Conservation (phyloP, 1,140 invertebrate genomes). For the Zophobas atratus region DNA sequence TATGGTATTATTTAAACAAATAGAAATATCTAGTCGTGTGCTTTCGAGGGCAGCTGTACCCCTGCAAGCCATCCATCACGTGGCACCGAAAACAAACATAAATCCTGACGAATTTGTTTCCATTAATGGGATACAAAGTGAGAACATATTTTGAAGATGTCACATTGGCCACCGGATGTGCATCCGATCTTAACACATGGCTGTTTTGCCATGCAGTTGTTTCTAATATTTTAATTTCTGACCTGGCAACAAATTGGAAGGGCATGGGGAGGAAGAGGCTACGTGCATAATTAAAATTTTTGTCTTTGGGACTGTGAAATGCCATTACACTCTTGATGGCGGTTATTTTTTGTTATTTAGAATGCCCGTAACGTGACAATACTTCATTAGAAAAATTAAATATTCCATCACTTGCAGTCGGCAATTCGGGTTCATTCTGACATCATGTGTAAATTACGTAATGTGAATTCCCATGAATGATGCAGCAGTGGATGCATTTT, state of each 20-base stretch:
- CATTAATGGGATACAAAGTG: slow-evolving; percentile 62
- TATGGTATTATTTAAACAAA: slow-evolving; percentile 46
- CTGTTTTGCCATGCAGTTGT: slow-evolving; percentile 54
- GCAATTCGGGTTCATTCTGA: background rate
- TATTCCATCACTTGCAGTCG: slow-evolving; percentile 51
- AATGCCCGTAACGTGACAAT: slow-evolving; percentile 1
- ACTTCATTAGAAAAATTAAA: slow-evolving; percentile 49
- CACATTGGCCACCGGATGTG: slow-evolving; percentile 55
- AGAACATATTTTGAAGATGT: slow-evolving; percentile 58
- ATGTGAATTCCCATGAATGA: slow-evolving; percentile 39
- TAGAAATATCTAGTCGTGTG: slow-evolving; percentile 32
- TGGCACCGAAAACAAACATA: slow-evolving; percentile 56
- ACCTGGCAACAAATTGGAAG: slow-evolving; percentile 56
- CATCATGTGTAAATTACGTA: slow-evolving; percentile 42
- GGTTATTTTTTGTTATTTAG: background rate
- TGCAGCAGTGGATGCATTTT: slow-evolving; percentile 27
- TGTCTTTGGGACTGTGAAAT: background rate
- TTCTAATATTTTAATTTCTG: slow-evolving; percentile 60
- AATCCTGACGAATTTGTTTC: slow-evolving; percentile 59
- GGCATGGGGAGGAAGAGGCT: background rate
- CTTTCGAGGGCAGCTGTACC: slow-evolving; percentile 6
- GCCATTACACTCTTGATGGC: background rate
- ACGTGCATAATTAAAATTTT: slow-evolving; percentile 29
- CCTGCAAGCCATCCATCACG: slow-evolving; percentile 25
- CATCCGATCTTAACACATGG: slow-evolving; percentile 58